Evolutionary conservation across 2,113 vertebrate genomes (phyloP), one percentile per base, ranked within the genome.

Genomic region (Austrofundulus limnaeus): DNA sequence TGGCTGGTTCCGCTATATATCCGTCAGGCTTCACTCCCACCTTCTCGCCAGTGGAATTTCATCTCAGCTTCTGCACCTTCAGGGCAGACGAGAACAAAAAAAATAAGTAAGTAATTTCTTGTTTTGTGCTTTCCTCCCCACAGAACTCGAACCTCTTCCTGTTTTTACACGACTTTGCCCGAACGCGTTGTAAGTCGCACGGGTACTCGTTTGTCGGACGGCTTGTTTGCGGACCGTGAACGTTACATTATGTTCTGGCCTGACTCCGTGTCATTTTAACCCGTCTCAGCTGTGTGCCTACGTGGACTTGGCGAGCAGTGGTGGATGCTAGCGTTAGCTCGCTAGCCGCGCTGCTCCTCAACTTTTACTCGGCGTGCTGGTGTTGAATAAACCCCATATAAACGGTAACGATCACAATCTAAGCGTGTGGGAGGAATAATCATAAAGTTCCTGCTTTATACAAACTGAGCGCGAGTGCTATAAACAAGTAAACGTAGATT

Each of bases 21-120:
- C 53, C 76, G 81, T 74, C 87, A 88, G 84, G 72, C 89, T 84
- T 70, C 81, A 76, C 75, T 86, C 82, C 89, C 85, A 92, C 88
- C 90, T 91, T 92, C 92, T 93, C 92, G 91, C 92, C 93, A 93
- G 90, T 92, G 90, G 94, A 93, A 91, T 94, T 94, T 92, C 89
- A 92, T 87, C 85, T 89, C 87, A 91, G 93, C 86, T 93, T 91
- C 93, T 95, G 93, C 92, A 94, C 92, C 93, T 91, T 87, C 83
- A 89, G 91, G 90, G 93, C 92, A 91, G 88, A 92, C 90, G 86
- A 92, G 93, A 87, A 89, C 88, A 92, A 77, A 89, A 90, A n/a
- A 69, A 92, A 84, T 80, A 92, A 94, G 94, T 95, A 90, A 94
- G 92, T 93, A 66, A 16, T 63, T 38, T 19, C 11, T 28, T 0